Conservation (phyloP, 2,113 vertebrate genomes). For the Zosterops pallidus region DNA sequence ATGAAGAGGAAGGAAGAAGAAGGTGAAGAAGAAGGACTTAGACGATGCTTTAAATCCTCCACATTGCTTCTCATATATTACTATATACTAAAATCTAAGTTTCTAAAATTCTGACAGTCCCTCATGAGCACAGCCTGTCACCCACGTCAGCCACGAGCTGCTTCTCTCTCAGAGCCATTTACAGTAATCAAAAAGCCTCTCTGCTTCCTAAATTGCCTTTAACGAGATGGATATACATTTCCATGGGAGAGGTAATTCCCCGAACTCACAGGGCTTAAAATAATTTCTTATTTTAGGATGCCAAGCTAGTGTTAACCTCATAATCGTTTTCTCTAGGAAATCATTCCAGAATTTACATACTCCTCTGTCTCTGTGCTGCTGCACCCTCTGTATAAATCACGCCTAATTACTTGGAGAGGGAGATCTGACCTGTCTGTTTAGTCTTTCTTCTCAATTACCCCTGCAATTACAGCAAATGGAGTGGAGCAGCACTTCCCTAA, state of each 20-base stretch:
- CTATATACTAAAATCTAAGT: too few relatives aligned
- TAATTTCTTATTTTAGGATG: not conserved
- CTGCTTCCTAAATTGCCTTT: not conserved
- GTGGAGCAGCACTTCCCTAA: not conserved
- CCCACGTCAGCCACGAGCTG: not conserved
- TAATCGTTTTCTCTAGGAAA: not conserved
- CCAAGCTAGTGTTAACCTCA: not conserved
- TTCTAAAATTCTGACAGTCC: not conserved
- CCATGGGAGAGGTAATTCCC: not conserved
- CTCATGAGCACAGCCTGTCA: not conserved
- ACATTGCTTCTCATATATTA: too few relatives aligned
- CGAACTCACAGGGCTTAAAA: not conserved
- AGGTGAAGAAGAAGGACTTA: too few relatives aligned
- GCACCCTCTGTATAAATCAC: not conserved
- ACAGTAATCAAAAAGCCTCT: not conserved
- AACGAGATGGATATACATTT: not conserved
- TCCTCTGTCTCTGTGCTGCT: not conserved
- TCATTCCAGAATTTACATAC: not conserved
- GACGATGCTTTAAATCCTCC: too few relatives aligned
- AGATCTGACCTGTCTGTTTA: not conserved
- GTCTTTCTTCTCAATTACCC: not conserved
- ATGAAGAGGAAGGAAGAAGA: too few relatives aligned
- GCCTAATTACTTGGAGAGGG: not conserved
- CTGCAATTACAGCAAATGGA: not conserved
- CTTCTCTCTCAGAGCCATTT: not conserved